Conservation (phyloP, 2,797 vertebrate species). For the Dipus sagitta region DNA sequence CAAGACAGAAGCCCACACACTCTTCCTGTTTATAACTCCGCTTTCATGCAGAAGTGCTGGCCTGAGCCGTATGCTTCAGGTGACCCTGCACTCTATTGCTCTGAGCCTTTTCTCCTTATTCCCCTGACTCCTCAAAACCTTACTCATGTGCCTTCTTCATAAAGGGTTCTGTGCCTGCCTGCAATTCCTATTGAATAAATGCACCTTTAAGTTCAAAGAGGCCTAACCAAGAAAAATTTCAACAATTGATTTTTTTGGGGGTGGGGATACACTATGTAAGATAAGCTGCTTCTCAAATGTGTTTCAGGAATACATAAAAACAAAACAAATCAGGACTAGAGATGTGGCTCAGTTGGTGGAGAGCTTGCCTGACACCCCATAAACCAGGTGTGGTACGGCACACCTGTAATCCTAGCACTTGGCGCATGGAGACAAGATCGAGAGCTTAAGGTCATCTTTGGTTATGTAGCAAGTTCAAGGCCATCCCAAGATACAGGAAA, state of each 20-base stretch:
- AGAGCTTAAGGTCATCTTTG: background rate
- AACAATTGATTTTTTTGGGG: background rate
- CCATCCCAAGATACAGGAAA: background rate
- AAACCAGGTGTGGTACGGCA: background rate
- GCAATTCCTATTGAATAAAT: constrained; percentile 21
- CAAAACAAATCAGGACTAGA: background rate
- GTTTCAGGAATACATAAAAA: background rate
- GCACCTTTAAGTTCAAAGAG: background rate
- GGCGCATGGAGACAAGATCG: background rate
- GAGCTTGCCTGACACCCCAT: background rate
- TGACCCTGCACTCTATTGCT: background rate
- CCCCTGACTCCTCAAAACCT: background rate
- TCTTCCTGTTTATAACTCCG: background rate
- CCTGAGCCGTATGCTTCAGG: background rate
- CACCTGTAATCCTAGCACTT: background rate
- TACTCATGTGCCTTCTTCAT: background rate
- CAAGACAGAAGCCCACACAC: background rate
- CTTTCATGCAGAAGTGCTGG: background rate
- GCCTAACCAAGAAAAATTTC: background rate
- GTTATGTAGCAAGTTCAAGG: background rate
- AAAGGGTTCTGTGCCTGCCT: background rate
- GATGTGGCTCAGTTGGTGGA: background rate
- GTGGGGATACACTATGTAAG: background rate
- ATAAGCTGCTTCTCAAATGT: background rate
- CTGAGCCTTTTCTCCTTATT: background rate